These are phyloP conservation scores for Metalampra italica DNA, from an alignment of 2,888 invertebrate species.

Conservation along the genomic window DNA sequence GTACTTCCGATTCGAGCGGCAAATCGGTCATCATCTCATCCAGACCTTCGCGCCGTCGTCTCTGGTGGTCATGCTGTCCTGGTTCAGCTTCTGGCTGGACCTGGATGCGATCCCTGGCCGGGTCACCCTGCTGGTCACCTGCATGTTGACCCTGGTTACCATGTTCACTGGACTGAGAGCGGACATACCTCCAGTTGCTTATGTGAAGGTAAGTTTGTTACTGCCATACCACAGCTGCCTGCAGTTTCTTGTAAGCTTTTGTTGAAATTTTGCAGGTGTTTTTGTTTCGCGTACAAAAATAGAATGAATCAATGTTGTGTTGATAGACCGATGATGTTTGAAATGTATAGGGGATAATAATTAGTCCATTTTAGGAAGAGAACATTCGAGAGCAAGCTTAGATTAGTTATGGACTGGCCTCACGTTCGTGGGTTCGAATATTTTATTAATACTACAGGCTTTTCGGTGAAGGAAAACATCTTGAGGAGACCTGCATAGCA, in stretches of 20 bases:
- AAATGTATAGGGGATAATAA: too few relatives aligned
- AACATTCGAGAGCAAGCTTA: too few relatives aligned
- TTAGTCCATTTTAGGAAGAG: too few relatives aligned
- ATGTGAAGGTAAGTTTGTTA: slow-evolving; percentile 83
- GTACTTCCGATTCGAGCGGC: slow-evolving; percentile 88
- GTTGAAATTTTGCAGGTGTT: background rate
- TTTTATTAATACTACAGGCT: too few relatives aligned
- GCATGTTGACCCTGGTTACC: slow-evolving; percentile 90
- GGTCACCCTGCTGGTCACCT: slow-evolving; percentile 88
- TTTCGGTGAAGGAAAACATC: too few relatives aligned
- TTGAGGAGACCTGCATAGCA: too few relatives aligned
- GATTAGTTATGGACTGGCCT: too few relatives aligned
- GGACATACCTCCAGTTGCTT: slow-evolving; percentile 91
- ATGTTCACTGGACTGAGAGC: slow-evolving; percentile 91
- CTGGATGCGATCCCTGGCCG: slow-evolving; percentile 91
- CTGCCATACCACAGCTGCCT: background rate
- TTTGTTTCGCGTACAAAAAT: too few relatives aligned
- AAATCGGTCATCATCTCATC: slow-evolving; percentile 90
- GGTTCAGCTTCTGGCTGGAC: slow-evolving; percentile 93
- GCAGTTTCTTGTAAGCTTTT: background rate
- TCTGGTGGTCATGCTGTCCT: slow-evolving; percentile 89
- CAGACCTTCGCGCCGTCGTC: slow-evolving; percentile 92
- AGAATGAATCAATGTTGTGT: too few relatives aligned
- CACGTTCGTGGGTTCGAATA: too few relatives aligned
- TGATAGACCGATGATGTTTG: too few relatives aligned